A percentile compares a stretch with the other conserved stretches of the same genome.
phyloP scores from a whole-genome alignment of 64 coral and sea anemone species.

The Exaiptasia diaphana region DNA sequence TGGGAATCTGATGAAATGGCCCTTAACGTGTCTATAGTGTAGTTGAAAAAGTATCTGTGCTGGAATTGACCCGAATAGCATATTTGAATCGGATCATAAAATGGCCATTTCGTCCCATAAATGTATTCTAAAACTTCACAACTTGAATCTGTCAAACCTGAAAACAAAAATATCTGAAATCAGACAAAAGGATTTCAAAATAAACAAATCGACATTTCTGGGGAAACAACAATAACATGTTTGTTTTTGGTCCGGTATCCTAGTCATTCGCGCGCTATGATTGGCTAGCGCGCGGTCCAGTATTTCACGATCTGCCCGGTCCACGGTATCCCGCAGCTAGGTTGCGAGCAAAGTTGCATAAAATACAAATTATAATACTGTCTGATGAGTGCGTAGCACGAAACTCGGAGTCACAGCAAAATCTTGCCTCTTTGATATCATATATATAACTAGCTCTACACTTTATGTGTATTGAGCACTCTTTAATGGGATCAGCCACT shows the following conservation, averaged over 20 bases:
- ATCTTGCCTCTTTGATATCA: no score
- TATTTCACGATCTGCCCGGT: background rate
- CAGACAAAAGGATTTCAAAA: background rate
- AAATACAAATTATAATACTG: no score
- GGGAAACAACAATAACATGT: background rate
- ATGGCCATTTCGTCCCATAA: slow-evolving; percentile 14
- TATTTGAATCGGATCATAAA: slow-evolving; percentile 58
- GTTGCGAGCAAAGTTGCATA: background rate
- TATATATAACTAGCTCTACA: no score
- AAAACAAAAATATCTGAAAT: background rate
- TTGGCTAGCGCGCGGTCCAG: background rate
- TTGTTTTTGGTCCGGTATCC: no score
- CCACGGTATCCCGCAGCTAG: background rate
- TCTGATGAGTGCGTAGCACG: no score
- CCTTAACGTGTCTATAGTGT: slow-evolving; percentile 12
- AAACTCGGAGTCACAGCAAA: no score
- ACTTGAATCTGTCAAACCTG: slow-evolving; percentile 83
- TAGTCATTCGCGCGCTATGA: background rate
- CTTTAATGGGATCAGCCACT: no score
- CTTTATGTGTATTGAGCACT: no score
- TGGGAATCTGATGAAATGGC: background rate
- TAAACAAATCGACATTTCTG: background rate
- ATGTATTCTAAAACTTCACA: slow-evolving; percentile 34
- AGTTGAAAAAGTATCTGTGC: slow-evolving; percentile 62
- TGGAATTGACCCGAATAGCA: slow-evolving; percentile 92